Base-by-base conservation (phyloP, 2,113 vertebrate genomes). In the Nymphicus hollandicus region DNA sequence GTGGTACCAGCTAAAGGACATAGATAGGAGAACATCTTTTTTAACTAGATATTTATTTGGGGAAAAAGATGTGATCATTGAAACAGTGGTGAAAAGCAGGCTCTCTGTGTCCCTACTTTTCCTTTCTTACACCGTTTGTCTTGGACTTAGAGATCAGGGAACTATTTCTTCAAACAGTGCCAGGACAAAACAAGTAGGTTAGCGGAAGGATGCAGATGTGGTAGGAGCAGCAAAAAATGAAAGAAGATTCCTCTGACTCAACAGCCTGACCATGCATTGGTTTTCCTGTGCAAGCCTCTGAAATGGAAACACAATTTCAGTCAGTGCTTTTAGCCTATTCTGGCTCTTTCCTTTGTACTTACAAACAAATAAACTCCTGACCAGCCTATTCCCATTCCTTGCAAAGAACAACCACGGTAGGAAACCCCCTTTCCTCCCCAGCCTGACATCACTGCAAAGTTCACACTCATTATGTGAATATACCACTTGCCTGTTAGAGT, bases 321-420 rank as follows among this genome's bases (percentile, higher is more conserved):
- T 71, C 22, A 37, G 9, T 46, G 6, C 6, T 86, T 88, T 79
- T 49, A 71, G 24, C 14, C 17, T 43, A 12, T n/a, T 78, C 73
- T 43, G 18, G 11, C 10, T 28, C n/a, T 83, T 89, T 60, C 5
- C 4, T 55, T 74, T 31, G 19, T 49, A 19, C 13, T 87, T 61
- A 28, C 24, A 91, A 72, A 46, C 2, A 47, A 66, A 81, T n/a
- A 2, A 4, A n/a, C 7, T 84, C 31, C 43, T 27, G 39, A 37
- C 4, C 17, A 81, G 5, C 10, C 35, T 37, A 37, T 53, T 28
- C 13, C 17, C 29, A 6, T 73, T 39, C 0, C 0, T 0, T 71
- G 60, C 13, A 52, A 13, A 73, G 41, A 60, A 2, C 17, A 78
- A 18, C 17, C 2, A 0, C 20, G n/a, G 10, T 7, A 28, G 73